These are phyloP conservation scores for Ostrea edulis DNA, from an alignment of 1,140 invertebrate genomes.

Conservation along the genomic window DNA sequence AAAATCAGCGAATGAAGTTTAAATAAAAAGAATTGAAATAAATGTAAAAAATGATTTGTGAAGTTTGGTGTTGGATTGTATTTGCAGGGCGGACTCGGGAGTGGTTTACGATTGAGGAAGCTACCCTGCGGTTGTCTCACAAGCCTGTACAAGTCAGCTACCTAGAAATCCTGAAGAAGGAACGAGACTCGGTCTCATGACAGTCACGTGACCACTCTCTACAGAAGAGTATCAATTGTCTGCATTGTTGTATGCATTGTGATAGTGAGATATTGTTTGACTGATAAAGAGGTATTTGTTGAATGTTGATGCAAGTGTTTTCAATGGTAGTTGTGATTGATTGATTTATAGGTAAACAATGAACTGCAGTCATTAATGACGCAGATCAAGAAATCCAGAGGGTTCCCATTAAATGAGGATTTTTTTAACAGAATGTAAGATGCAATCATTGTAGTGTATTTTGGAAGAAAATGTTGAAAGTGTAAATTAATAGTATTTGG, in stretches of 20 bases:
- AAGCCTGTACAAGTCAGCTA: slow-evolving; percentile 95
- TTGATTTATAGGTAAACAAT: neutral
- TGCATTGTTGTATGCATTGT: slow-evolving; percentile 13
- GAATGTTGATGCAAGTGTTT: neutral
- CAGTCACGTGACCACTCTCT: neutral
- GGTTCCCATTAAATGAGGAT: no score
- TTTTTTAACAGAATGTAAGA: no score
- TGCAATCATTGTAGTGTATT: no score
- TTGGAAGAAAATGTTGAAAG: no score
- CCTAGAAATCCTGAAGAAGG: slow-evolving; percentile 80
- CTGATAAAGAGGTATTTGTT: no score
- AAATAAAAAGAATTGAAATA: no score
- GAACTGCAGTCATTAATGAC: no score
- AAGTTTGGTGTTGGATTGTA: neutral
- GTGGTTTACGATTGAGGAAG: slow-evolving; percentile 86
- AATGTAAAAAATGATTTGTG: no score
- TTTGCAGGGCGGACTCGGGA: slow-evolving; percentile 57
- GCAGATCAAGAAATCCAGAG: no score
- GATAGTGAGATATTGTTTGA: neutral
- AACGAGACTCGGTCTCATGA: slow-evolving; percentile 52
- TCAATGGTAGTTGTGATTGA: neutral
- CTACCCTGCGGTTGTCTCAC: slow-evolving; percentile 90
- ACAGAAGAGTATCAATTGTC: no score
- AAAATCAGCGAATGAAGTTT: no score
- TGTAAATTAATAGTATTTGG: no score